A percentile compares a stretch with the other conserved stretches of the same genome.
Evolutionary conservation across 2,113 vertebrate genomes (phyloP).

Genomic region (Epinephelus lanceolatus): DNA sequence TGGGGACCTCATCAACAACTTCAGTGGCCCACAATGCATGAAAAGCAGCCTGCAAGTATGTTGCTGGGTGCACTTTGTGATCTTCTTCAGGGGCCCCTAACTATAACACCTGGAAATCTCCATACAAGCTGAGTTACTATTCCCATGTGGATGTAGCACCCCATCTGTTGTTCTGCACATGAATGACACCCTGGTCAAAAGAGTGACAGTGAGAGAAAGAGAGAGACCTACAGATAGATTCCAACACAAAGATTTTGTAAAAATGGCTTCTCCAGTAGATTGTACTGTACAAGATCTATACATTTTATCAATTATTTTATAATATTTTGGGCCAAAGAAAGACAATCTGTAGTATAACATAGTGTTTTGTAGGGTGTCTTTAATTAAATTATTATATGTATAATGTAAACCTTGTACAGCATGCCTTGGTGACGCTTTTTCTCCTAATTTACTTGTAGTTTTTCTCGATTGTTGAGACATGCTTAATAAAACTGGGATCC

Average conservation of each 20-base stretch:
- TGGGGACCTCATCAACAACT: background rate
- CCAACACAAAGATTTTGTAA: too few relatives aligned
- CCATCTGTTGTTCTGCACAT: background rate
- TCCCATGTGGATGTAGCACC: background rate
- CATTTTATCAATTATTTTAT: background rate
- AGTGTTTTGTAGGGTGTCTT: too few relatives aligned
- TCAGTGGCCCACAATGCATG: slow-evolving; percentile 14
- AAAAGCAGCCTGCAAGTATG: slow-evolving; percentile 1
- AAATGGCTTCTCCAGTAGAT: too few relatives aligned
- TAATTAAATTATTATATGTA: too few relatives aligned
- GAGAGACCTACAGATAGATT: background rate
- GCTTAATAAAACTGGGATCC: too few relatives aligned
- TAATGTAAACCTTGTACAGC: too few relatives aligned
- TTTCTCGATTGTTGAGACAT: too few relatives aligned
- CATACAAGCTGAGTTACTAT: background rate
- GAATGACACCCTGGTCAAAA: background rate
- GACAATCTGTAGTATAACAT: too few relatives aligned
- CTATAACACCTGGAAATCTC: background rate
- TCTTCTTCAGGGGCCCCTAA: background rate
- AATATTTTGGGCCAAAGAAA: too few relatives aligned
- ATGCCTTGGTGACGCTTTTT: too few relatives aligned
- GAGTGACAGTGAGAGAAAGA: background rate
- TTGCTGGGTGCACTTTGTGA: background rate
- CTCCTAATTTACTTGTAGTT: too few relatives aligned
- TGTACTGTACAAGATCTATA: too few relatives aligned